Conservation (phyloP, 2,797 vertebrate genomes). For the Peromyscus attwateri region DNA sequence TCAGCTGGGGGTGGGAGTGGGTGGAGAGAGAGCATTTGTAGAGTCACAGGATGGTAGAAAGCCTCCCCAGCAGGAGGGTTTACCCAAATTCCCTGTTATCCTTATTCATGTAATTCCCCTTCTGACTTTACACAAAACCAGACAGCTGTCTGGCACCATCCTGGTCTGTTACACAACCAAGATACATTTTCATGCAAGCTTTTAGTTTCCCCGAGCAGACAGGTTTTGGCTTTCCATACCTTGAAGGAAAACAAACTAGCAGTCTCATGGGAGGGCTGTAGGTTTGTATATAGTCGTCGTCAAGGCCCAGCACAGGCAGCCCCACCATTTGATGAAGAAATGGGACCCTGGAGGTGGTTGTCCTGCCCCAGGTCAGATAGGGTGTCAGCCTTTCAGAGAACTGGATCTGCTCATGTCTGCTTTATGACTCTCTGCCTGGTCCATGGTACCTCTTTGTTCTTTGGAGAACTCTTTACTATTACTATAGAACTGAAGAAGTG, state of each 20-base stretch:
- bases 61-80: slow-evolving; percentile 78
- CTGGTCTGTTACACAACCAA: slow-evolving; percentile 80
- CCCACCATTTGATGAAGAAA: slow-evolving; percentile 9
- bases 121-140: slow-evolving; percentile 82
- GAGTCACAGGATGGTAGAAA: slow-evolving; percentile 80
- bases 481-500: slow-evolving; percentile 65
- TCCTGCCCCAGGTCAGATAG: neutral
- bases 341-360: neutral
- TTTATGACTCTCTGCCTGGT: neutral
- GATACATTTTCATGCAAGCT: slow-evolving; percentile 62
- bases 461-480: slow-evolving; percentile 50
- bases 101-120: slow-evolving; percentile 82
- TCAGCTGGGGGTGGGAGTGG: slow-evolving; percentile 49
- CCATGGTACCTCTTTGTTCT: slow-evolving; percentile 39
- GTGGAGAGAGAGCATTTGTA: slow-evolving; percentile 64
- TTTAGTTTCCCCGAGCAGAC: slow-evolving; percentile 59
- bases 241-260: neutral
- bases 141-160: slow-evolving; percentile 80
- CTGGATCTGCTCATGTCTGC: neutral
- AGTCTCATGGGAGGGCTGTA: neutral
- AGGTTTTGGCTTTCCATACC: slow-evolving; percentile 44
- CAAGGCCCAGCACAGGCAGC: neutral
- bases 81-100: slow-evolving; percentile 85
- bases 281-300: neutral
- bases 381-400: neutral